Base-by-base conservation (phyloP, 2,113 vertebrate genomes). In the Microcebus jonahi region DNA sequence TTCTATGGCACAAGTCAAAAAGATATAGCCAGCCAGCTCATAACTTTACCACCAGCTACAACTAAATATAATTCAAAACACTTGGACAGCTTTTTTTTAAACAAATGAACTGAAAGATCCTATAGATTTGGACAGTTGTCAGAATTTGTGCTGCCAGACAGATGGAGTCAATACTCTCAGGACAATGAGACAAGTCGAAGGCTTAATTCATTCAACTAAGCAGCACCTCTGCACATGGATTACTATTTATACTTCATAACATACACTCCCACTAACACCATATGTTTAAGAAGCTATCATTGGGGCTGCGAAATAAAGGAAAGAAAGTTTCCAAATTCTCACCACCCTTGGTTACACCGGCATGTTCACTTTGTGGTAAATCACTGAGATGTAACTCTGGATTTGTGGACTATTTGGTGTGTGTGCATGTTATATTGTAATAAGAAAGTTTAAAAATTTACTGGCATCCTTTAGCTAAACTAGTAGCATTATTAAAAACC, bases 161-260 rank as follows among this genome's bases (percentile, higher is more conserved):
- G 92, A 97, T 97, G 96, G 83, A 27, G 25, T 95, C 84, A 95
- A 55, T 90, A 76, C 36, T 95, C 77, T 92, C 77, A 92, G 93
- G 88, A 97, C 80, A 94, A 97, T 95, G 77, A 97, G 68, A 86
- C 61, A 94, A 97, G 88, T 95, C 97, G 96, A 97, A 96, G 92
- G 68, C 77, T 97, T 96, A 95, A 97, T 96, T 97, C 88, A 96
- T 50, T 92, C 92, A 70, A 92, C 85, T 70, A 39, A 92, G 79
- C 65, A 95, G 81, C 65, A 94, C 75, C 77, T 95, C 85, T 75
- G 65, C 70, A 97, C 92, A 96, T 29, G 71, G 73, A 87, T 82
- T 93, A 89, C 73, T 92, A 77, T 94, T 97, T 97, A 89, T 36
- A 94, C 73, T 88, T 96, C 88, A 94, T 79, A 94, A 94, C 14